Percentiles rank a stretch among this genome's conserved stretches.
These are phyloP conservation scores for Patella ulyssiponensis DNA, from an alignment of 2,888 invertebrate genomes.

Conservation along the genomic window DNA sequence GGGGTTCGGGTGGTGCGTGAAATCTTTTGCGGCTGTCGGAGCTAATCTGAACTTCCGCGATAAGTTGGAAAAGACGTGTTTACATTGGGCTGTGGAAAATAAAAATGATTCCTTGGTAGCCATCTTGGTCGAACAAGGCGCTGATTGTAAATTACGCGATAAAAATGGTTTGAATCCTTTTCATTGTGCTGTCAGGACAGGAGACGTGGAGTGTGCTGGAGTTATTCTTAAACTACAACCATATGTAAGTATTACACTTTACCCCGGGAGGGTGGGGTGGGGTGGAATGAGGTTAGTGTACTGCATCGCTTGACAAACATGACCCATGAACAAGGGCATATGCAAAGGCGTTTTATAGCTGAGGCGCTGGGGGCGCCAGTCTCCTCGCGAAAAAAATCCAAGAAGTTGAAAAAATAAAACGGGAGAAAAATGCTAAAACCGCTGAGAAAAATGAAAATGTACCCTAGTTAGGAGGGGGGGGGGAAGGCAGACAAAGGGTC, in stretches of 20 bases:
- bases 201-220: conserved; percentile 42
- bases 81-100: conserved; percentile 46
- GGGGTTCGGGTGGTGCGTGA: conserved; percentile 42
- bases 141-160: conserved; percentile 41
- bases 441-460: too few relatives aligned
- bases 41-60: conserved; percentile 45
- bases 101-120: conserved; percentile 37
- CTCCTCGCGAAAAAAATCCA: too few relatives aligned
- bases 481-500: too few relatives aligned
- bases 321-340: background rate
- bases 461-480: too few relatives aligned
- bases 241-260: conserved; percentile 34
- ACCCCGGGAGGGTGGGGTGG: background rate
- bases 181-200: conserved; percentile 44
- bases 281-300: background rate
- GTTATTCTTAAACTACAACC: conserved; percentile 35
- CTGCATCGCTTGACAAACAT: background rate
- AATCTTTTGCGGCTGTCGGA: conserved; percentile 44
- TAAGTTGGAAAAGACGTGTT: conserved; percentile 44
- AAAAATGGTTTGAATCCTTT: conserved; percentile 47
- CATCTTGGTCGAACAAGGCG: conserved; percentile 41
- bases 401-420: too few relatives aligned
- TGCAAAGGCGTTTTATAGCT: too few relatives aligned
- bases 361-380: too few relatives aligned
- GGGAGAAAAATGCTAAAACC: too few relatives aligned